phyloP scores from a whole-genome alignment of 2,113 vertebrate species.

The Odocoileus hemionus region DNA sequence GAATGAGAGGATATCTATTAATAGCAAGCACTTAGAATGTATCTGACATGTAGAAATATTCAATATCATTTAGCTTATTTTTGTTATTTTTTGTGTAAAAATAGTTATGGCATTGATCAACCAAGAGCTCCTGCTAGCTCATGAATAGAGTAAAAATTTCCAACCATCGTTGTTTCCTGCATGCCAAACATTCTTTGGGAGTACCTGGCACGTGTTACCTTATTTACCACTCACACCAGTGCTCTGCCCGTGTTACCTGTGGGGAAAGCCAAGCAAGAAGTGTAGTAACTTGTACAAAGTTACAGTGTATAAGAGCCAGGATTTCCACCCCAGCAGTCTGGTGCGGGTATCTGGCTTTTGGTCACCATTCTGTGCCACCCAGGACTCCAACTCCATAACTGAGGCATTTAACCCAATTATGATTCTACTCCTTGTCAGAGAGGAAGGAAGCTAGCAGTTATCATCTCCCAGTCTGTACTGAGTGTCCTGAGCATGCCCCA shows the following conservation, averaged over 20 bases:
- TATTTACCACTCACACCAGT: not conserved
- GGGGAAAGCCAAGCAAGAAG: not conserved
- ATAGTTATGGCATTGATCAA: not conserved
- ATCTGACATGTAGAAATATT: not conserved
- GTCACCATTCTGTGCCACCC: not conserved
- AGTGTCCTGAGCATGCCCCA: too few species aligned
- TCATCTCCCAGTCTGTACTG: fast-evolving
- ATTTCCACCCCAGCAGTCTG: not conserved
- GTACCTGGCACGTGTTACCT: not conserved
- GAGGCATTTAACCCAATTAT: not conserved
- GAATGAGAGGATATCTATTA: not conserved
- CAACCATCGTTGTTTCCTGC: not conserved
- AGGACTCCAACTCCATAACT: not conserved
- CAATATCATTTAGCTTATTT: not conserved
- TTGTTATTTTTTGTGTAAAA: not conserved
- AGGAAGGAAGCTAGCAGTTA: not conserved
- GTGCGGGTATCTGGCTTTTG: not conserved
- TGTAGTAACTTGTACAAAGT: not conserved
- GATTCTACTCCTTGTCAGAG: not conserved
- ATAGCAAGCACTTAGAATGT: not conserved
- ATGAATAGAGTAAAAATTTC: not conserved
- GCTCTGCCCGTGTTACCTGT: not conserved
- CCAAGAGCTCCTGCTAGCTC: not conserved
- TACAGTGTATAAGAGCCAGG: not conserved
- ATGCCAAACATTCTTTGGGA: not conserved